Conservation (phyloP, 1,140 invertebrate genomes). For the Scaptomyza hsui region DNA sequence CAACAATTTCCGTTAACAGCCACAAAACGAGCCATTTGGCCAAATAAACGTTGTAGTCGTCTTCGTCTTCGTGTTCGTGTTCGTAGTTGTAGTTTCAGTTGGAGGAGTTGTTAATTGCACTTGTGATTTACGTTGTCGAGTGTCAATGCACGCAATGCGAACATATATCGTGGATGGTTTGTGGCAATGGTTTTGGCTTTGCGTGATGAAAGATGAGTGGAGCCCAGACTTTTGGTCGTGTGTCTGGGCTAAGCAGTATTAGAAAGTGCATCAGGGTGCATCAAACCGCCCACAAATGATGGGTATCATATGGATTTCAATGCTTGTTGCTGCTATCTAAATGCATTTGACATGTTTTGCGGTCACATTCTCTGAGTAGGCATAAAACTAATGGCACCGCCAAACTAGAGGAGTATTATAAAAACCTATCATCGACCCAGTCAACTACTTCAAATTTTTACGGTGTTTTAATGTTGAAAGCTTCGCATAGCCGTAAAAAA, state of each 20-base stretch:
- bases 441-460: constrained; percentile 61
- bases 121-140: constrained; percentile 74
- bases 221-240: constrained; percentile 31
- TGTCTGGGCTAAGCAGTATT: constrained; percentile 21
- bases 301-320: not conserved
- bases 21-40: constrained; percentile 21
- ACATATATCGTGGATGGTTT: constrained; percentile 19
- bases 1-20: constrained; percentile 68
- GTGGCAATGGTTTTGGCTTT: constrained; percentile 10
- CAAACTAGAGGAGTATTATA: constrained; percentile 13
- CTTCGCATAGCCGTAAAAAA: constrained; percentile 62
- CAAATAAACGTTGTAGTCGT: constrained; percentile 47
- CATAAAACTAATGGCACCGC: constrained; percentile 69
- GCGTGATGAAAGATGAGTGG: constrained; percentile 33
- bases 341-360: constrained; percentile 74
- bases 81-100: not conserved
- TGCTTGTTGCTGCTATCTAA: constrained; percentile 57
- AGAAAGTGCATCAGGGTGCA: constrained; percentile 67
- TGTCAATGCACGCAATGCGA: constrained; percentile 72
- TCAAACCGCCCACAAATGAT: constrained; percentile 41
- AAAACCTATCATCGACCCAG: constrained; percentile 15
- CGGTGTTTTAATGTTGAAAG: constrained; percentile 71
- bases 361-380: constrained; percentile 40
- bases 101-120: constrained; percentile 78
- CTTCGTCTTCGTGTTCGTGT: not conserved